These are phyloP conservation scores for Chrysocyon brachyurus DNA, from an alignment of 2,797 vertebrate genomes.

Conservation along the genomic window DNA sequence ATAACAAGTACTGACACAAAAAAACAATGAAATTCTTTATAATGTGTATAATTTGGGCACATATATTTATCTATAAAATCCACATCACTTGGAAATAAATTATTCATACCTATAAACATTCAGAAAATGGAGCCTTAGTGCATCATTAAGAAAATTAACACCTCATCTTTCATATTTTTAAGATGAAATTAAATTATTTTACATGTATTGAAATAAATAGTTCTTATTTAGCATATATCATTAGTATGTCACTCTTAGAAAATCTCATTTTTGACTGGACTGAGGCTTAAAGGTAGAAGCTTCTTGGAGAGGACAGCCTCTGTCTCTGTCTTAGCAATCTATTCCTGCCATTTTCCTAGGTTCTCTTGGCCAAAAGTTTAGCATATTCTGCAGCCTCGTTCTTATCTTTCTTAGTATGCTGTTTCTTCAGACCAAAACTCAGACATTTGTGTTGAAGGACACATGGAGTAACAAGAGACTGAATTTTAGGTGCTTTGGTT, in stretches of 20 bases:
- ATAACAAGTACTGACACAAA: conserved; percentile 8
- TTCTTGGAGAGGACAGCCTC: not conserved
- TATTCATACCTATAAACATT: conserved; percentile 66
- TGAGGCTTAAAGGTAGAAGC: not conserved
- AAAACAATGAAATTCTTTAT: conserved; percentile 23
- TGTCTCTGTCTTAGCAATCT: not conserved
- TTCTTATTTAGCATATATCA: conserved; percentile 12
- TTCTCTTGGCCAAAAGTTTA: not conserved
- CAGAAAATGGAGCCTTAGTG: conserved; percentile 10
- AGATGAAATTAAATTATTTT: conserved; percentile 58
- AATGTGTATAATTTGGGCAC: conserved; percentile 4
- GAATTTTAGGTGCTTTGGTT: not conserved
- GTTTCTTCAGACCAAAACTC: not conserved
- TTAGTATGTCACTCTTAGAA: not conserved
- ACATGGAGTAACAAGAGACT: not conserved
- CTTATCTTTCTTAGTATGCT: not conserved
- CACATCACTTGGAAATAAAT: conserved; percentile 62
- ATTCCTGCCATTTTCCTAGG: not conserved
- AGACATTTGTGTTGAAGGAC: not conserved
- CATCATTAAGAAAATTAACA: conserved; percentile 61
- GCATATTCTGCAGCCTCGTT: not conserved
- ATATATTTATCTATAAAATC: conserved; percentile 58
- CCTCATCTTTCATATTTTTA: conserved; percentile 44
- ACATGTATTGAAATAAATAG: conserved; percentile 1
- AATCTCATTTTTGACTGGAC: not conserved